Evolutionary conservation across 2,113 vertebrate genomes (phyloP).

Genomic region (Pachyramphus minor): DNA sequence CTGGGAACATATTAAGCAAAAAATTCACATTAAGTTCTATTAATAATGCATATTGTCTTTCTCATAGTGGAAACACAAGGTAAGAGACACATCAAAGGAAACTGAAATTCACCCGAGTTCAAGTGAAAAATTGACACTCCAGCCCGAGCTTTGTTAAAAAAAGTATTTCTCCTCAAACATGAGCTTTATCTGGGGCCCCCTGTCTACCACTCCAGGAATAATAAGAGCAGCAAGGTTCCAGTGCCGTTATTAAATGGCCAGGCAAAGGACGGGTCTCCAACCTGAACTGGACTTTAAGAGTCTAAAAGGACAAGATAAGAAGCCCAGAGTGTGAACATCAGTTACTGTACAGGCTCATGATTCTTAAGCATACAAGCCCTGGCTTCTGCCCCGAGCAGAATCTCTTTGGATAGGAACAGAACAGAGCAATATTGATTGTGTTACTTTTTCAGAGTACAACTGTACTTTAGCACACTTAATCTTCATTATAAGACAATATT

Average conservation of each 20-base stretch:
- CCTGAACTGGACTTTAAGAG: background rate
- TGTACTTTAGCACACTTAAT: background rate
- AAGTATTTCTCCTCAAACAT: background rate
- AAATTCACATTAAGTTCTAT: background rate
- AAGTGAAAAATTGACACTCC: background rate
- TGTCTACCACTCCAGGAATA: background rate
- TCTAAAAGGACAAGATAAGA: background rate
- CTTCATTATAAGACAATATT: background rate
- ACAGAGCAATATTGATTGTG: background rate
- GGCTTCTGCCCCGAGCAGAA: background rate
- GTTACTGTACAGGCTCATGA: background rate
- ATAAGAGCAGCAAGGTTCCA: background rate
- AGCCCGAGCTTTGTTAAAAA: background rate
- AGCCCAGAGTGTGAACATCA: background rate
- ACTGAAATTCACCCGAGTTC: background rate
- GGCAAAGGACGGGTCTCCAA: background rate
- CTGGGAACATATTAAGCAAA: background rate
- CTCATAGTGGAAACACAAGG: background rate
- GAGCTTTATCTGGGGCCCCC: background rate
- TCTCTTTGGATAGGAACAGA: background rate
- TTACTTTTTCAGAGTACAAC: background rate
- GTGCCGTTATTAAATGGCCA: background rate
- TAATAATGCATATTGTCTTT: background rate
- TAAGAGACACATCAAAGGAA: background rate
- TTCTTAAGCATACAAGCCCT: background rate